A percentile compares a stretch with the other conserved stretches of the same genome.
phyloP scores from a whole-genome alignment of 92 coral and sea anemone species.

The Actinostola sp. region DNA sequence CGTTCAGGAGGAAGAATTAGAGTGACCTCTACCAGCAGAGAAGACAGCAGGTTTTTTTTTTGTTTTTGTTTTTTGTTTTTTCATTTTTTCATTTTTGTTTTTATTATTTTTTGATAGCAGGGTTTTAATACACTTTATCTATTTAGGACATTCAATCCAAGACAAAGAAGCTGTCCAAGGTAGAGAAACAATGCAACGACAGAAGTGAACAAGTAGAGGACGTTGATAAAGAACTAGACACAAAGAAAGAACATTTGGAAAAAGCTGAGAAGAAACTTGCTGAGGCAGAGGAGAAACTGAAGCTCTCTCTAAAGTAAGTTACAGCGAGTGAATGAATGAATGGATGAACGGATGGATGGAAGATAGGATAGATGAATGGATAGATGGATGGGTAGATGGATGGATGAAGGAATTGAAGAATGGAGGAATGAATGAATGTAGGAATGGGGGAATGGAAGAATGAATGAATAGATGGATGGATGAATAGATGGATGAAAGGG shows the following conservation, averaged over 20 bases:
- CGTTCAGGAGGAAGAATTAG: too few relatives aligned
- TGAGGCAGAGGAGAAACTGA: conserved; percentile 67
- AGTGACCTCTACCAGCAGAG: too few relatives aligned
- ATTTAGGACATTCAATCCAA: conserved; percentile 34
- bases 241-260: conserved; percentile 50
- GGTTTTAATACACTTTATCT: background rate
- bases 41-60: too few relatives aligned
- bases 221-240: conserved; percentile 39
- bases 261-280: conserved; percentile 40
- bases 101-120: background rate
- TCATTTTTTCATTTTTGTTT: too few relatives aligned
- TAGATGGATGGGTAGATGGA: background rate
- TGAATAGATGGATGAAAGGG: too few relatives aligned
- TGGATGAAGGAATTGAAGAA: too few relatives aligned
- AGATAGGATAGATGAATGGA: background rate
- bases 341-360: background rate
- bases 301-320: conserved; percentile 63
- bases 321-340: background rate
- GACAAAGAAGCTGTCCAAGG: conserved; percentile 27
- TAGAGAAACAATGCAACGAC: conserved; percentile 24
- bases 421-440: too few relatives aligned
- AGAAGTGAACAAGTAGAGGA: conserved; percentile 45
- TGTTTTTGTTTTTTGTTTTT: too few relatives aligned
- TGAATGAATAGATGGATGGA: too few relatives aligned
- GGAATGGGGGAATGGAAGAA: too few relatives aligned